Evolutionary conservation across 2,113 vertebrate species (phyloP).

Genomic region (Rhinoderma darwinii): DNA sequence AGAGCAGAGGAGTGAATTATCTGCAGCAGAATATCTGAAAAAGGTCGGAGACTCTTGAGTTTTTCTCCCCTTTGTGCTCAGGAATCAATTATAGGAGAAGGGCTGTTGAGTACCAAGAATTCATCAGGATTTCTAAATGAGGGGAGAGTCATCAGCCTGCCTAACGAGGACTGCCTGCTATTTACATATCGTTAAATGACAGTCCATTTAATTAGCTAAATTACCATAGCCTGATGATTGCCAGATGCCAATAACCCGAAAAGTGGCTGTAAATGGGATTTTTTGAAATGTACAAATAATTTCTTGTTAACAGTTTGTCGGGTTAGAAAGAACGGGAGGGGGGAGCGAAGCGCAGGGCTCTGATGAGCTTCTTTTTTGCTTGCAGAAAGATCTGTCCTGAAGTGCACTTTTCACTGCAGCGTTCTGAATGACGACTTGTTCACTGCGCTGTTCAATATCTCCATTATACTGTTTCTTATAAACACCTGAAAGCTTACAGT

Average conservation of each 20-base stretch:
- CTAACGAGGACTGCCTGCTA: slow-evolving; percentile 58
- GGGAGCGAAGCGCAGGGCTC: background rate
- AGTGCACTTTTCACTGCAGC: slow-evolving; percentile 34
- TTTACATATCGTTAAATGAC: slow-evolving; percentile 59
- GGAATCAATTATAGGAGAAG: slow-evolving; percentile 55
- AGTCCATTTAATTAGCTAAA: slow-evolving; percentile 61
- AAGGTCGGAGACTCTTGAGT: slow-evolving; percentile 1
- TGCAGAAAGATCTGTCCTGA: slow-evolving; percentile 31
- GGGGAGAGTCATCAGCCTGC: slow-evolving; percentile 54
- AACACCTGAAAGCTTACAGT: background rate
- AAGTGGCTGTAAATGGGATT: slow-evolving; percentile 54
- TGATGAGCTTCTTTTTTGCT: slow-evolving; percentile 18
- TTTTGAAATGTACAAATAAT: slow-evolving; percentile 45
- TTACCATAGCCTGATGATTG: slow-evolving; percentile 56
- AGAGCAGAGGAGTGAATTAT: slow-evolving; percentile 42
- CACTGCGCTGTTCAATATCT: slow-evolving; percentile 4
- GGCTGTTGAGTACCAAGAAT: slow-evolving; percentile 51
- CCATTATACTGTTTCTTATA: background rate
- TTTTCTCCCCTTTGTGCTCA: slow-evolving; percentile 43
- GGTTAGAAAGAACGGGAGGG: background rate
- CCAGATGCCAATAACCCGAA: slow-evolving; percentile 57
- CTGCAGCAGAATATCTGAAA: slow-evolving; percentile 6
- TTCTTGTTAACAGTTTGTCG: slow-evolving; percentile 52
- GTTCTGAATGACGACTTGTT: slow-evolving; percentile 3
- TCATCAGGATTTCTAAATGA: slow-evolving; percentile 59